phyloP scores from a whole-genome alignment of 2,113 vertebrate genomes.

The Varanus salvator region DNA sequence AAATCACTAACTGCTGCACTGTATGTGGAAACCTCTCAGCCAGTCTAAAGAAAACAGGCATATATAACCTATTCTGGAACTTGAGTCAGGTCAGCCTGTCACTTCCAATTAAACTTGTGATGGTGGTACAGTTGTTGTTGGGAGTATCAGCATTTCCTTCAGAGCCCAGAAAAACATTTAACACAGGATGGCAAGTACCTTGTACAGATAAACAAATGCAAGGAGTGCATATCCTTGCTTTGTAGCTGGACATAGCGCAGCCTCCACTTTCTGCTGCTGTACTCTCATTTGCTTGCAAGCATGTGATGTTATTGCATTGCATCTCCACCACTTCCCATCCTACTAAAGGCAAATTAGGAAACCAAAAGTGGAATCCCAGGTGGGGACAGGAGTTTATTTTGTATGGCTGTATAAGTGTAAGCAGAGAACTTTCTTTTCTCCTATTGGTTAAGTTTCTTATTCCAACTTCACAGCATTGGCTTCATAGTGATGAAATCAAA shows the following conservation, averaged over 20 bases:
- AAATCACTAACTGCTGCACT: not conserved
- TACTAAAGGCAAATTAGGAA: not conserved
- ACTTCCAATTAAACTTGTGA: not conserved
- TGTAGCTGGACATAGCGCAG: not conserved
- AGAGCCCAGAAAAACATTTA: not conserved
- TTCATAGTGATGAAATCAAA: constrained; percentile 86
- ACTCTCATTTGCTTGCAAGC: not conserved
- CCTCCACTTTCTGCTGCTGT: not conserved
- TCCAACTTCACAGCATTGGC: constrained; percentile 77
- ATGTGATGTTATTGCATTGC: not conserved
- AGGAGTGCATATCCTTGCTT: not conserved
- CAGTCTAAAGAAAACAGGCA: not conserved
- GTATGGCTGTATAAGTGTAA: constrained; percentile 56
- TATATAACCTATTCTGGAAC: not conserved
- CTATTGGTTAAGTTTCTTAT: not conserved
- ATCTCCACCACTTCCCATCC: not conserved
- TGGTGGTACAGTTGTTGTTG: too few species aligned
- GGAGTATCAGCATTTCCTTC: not conserved
- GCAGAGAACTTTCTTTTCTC: not conserved
- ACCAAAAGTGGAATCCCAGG: not conserved
- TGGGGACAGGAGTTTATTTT: constrained; percentile 66
- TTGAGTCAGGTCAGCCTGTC: not conserved
- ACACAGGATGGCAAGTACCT: not conserved
- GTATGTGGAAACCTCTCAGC: not conserved
- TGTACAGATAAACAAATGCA: not conserved